A percentile compares a stretch with the other conserved stretches of the same genome.
phyloP scores from a whole-genome alignment of 2,113 vertebrate species.

The Nothocercus julius region DNA sequence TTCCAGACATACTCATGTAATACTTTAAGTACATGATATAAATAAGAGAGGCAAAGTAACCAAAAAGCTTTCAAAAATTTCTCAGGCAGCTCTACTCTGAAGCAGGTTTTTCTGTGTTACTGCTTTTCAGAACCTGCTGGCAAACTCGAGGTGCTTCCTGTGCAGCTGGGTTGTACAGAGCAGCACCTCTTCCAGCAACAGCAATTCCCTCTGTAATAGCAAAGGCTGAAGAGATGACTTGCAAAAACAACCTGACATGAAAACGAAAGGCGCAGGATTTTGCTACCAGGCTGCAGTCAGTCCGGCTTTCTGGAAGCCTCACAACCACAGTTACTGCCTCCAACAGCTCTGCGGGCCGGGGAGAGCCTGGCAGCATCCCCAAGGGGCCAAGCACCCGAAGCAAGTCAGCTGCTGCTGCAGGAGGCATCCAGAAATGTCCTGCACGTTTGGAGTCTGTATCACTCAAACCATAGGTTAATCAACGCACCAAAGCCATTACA shows the following conservation, averaged over 20 bases:
- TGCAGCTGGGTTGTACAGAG: neutral
- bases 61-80: neutral
- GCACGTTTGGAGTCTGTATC: neutral
- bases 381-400: neutral
- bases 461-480: conserved; percentile 54
- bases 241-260: neutral
- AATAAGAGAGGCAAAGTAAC: neutral
- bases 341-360: neutral
- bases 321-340: neutral
- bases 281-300: neutral
- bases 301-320: neutral
- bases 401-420: neutral
- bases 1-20: neutral
- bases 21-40: accelerated
- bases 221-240: neutral
- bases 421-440: neutral
- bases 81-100: neutral
- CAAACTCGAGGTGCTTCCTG: neutral
- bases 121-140: neutral
- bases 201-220: neutral
- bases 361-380: conserved; percentile 8
- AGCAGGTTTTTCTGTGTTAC: neutral
- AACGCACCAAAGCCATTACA: conserved; percentile 51
- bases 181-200: neutral
- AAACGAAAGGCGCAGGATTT: neutral